These are phyloP conservation scores for Sebastes iracundus DNA, from an alignment of 2,797 vertebrate species.

Conservation along the genomic window DNA sequence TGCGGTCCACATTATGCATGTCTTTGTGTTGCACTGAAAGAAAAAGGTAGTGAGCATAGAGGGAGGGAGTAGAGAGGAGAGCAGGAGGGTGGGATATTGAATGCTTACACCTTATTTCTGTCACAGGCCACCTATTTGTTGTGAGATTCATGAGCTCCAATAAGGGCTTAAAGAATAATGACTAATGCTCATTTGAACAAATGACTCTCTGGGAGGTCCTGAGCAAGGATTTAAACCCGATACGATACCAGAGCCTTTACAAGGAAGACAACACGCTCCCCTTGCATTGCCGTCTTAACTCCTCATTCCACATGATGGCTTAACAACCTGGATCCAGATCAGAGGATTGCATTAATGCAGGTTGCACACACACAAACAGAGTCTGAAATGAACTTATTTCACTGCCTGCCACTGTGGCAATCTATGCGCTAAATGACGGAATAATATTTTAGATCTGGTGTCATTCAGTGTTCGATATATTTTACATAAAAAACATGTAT, in stretches of 20 bases:
- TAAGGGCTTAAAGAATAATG: conserved; percentile 80
- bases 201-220: conserved; percentile 78
- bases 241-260: conserved; percentile 69
- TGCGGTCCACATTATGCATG: conserved; percentile 85
- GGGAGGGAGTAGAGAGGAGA: conserved; percentile 33
- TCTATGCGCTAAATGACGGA: too few relatives aligned
- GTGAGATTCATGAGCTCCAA: conserved; percentile 77
- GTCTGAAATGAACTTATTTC: too few relatives aligned
- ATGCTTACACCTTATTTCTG: conserved; percentile 84
- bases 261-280: conserved; percentile 51
- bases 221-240: conserved; percentile 71
- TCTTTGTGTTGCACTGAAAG: conserved; percentile 79
- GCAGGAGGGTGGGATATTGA: conserved; percentile 71
- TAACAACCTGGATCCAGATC: conserved; percentile 58
- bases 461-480: too few relatives aligned
- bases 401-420: too few relatives aligned
- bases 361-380: conserved; percentile 13
- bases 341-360: conserved; percentile 31
- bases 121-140: conserved; percentile 81
- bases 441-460: too few relatives aligned
- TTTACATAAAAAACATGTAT: too few relatives aligned
- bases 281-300: conserved; percentile 47
- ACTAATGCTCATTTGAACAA: conserved; percentile 84
- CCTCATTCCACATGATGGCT: conserved; percentile 50
- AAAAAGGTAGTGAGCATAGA: conserved; percentile 65